phyloP scores from a whole-genome alignment of 30 jellyfish, hydroid and myxozoan species.

The Sanderia malayensis region DNA sequence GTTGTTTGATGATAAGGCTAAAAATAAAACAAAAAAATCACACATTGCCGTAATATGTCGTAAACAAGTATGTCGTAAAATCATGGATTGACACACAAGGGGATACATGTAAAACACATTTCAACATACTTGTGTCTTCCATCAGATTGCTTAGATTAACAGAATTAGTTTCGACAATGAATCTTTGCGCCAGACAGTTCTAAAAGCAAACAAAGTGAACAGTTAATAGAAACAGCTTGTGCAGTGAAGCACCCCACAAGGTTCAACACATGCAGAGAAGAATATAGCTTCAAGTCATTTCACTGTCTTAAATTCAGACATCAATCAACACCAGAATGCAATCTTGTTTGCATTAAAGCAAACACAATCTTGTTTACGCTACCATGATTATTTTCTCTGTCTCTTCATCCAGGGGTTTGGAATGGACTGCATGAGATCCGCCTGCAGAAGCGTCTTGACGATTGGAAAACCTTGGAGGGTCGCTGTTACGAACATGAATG shows the following conservation, averaged over 20 bases:
- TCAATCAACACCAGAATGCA: too few species aligned
- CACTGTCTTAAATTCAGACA: too few species aligned
- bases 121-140: constrained; percentile 56
- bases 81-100: too few species aligned
- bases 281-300: too few species aligned
- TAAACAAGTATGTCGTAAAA: too few species aligned
- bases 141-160: constrained; percentile 40
- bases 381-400: constrained; percentile 44
- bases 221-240: too few species aligned
- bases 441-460: constrained; percentile 11
- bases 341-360: too few species aligned
- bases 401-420: constrained; percentile 29
- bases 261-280: too few species aligned
- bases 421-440: constrained; percentile 9
- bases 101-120: too few species aligned
- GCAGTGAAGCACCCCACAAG: too few species aligned
- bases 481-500: constrained; percentile 50
- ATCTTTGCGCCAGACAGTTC: constrained; percentile 64
- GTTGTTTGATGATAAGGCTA: constrained; percentile 26
- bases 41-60: too few species aligned
- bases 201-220: constrained; percentile 4
- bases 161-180: constrained; percentile 22
- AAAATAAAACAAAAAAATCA: neutral
- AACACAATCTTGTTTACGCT: too few species aligned
- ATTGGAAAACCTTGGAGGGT: constrained; percentile 48